These are phyloP conservation scores for Ibycter americanus DNA, from an alignment of 2,797 vertebrate genomes.

Conservation along the genomic window DNA sequence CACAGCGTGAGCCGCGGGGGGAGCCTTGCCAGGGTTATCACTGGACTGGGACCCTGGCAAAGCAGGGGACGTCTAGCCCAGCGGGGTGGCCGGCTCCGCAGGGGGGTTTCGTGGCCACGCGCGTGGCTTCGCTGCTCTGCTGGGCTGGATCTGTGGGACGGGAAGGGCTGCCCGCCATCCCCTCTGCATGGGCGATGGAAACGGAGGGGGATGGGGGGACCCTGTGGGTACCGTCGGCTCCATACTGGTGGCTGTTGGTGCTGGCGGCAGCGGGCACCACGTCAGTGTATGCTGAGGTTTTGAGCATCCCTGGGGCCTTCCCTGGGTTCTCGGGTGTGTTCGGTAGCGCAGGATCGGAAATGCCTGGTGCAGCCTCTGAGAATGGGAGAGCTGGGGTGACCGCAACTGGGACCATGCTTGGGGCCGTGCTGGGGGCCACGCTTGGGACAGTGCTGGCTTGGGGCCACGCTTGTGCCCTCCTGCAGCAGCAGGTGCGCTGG, in stretches of 20 bases:
- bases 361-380: accelerated
- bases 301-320: not conserved
- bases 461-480: not conserved
- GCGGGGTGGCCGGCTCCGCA: not conserved
- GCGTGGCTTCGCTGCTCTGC: accelerated
- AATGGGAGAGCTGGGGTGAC: not conserved
- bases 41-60: not conserved
- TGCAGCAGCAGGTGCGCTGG: not conserved
- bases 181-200: accelerated
- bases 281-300: accelerated
- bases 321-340: not conserved
- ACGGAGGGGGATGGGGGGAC: accelerated
- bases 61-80: not conserved
- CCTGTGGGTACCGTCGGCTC: accelerated
- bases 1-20: accelerated
- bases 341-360: accelerated
- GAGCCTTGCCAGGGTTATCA: not conserved
- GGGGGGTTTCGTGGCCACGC: accelerated
- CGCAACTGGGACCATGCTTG: not conserved
- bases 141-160: accelerated
- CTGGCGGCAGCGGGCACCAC: accelerated
- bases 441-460: not conserved
- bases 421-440: accelerated
- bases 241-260: accelerated
- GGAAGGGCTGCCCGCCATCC: not conserved